phyloP scores from a whole-genome alignment of 2,113 vertebrate genomes.

The Pterophyllum scalare region DNA sequence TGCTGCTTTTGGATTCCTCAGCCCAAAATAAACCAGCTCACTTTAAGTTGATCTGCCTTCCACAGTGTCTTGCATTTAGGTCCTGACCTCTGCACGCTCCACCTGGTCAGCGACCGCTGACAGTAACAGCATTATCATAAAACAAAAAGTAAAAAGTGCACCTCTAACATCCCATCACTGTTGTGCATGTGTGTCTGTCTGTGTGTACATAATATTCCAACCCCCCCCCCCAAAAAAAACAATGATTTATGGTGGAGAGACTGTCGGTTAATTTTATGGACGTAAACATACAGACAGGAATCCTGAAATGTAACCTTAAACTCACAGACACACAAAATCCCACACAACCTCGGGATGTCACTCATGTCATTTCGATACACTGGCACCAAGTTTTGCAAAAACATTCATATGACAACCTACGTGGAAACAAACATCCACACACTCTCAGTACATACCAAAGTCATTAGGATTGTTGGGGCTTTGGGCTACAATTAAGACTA shows the following conservation, averaged over 20 bases:
- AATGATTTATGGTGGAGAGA: neutral
- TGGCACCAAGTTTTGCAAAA: constrained; percentile 2
- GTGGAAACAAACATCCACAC: constrained; percentile 10
- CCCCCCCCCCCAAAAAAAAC: neutral
- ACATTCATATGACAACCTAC: constrained; percentile 30
- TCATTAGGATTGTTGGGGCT: constrained; percentile 62
- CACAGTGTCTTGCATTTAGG: too few relatives aligned
- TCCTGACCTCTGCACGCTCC: too few relatives aligned
- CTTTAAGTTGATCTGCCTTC: too few relatives aligned
- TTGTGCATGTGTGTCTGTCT: neutral
- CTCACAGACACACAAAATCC: neutral
- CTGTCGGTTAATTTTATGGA: neutral
- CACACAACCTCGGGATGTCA: constrained; percentile 10
- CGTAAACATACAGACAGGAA: neutral
- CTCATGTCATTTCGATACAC: constrained; percentile 34
- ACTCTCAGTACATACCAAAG: constrained; percentile 53
- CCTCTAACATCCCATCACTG: neutral
- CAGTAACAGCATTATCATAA: neutral
- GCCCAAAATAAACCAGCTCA: too few relatives aligned
- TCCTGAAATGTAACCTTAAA: constrained; percentile 4
- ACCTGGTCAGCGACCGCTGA: too few relatives aligned
- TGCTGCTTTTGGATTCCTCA: too few relatives aligned
- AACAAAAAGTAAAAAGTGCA: too few relatives aligned
- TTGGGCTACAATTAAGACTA: constrained; percentile 74
- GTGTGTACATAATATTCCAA: neutral